A percentile compares a stretch with the other conserved stretches of the same genome.
Conservation (phyloP, 2,113 vertebrate species). For the Pteruthius melanotis region DNA sequence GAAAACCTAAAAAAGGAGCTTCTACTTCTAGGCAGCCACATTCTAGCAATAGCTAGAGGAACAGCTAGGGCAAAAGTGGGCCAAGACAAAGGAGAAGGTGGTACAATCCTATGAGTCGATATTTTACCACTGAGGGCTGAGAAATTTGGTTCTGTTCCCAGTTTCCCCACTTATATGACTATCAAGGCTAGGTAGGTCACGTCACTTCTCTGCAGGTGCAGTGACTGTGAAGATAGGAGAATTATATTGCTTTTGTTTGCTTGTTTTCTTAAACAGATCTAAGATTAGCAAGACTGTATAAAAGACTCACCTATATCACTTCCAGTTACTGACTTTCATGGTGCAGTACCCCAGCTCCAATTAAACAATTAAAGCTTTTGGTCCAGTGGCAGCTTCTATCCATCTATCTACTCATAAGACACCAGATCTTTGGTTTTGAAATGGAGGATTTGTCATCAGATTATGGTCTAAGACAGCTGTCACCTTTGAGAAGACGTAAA, state of each 20-base stretch:
- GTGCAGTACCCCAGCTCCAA: neutral
- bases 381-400: neutral
- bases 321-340: neutral
- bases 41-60: neutral
- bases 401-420: neutral
- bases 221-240: neutral
- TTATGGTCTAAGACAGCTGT: neutral
- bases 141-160: neutral
- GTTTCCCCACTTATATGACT: neutral
- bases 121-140: neutral
- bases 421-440: neutral
- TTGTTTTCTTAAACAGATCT: neutral
- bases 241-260: neutral
- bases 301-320: neutral
- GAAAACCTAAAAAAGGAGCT: neutral
- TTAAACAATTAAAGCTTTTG: neutral
- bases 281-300: neutral
- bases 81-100: neutral
- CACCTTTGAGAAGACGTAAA: neutral
- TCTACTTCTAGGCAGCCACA: neutral
- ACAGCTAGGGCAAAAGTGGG: neutral
- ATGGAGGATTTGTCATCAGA: neutral
- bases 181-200: neutral
- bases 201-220: neutral
- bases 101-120: fast-evolving